A percentile compares a stretch with the other conserved stretches of the same genome.
These are phyloP conservation scores for Daubentonia madagascariensis DNA, from an alignment of 2,113 vertebrate species.

Conservation along the genomic window DNA sequence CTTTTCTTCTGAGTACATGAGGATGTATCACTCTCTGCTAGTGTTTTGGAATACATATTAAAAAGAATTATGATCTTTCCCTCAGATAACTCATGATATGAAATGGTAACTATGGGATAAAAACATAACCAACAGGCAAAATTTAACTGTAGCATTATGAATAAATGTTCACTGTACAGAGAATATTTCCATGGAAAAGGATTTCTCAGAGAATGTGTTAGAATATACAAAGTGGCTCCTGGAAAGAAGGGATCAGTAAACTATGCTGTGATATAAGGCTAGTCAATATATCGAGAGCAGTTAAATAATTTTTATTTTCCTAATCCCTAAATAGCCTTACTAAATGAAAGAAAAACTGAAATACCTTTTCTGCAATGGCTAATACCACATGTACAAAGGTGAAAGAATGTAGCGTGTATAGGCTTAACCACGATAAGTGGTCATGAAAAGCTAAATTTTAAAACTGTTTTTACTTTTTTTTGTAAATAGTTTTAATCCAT, in stretches of 20 bases:
- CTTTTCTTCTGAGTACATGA: not conserved
- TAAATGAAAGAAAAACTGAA: not conserved
- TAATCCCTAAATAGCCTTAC: not conserved
- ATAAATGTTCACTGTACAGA: not conserved
- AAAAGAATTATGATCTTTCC: not conserved
- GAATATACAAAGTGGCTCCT: not conserved
- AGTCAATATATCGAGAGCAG: not conserved
- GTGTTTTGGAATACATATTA: not conserved
- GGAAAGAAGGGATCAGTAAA: not conserved
- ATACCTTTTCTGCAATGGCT: not conserved
- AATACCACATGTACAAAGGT: not conserved
- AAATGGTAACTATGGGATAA: not conserved
- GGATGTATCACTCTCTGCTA: not conserved
- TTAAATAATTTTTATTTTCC: not conserved
- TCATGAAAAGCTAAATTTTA: not conserved
- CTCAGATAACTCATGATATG: not conserved
- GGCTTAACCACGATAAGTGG: not conserved
- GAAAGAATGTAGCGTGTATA: not conserved
- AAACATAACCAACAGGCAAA: not conserved
- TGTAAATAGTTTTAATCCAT: not conserved
- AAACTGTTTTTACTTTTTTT: slow-evolving; percentile 25
- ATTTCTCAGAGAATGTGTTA: not conserved
- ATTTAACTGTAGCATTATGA: not conserved
- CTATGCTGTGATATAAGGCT: not conserved
- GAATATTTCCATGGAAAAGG: not conserved